Base-by-base conservation (phyloP, 2,797 vertebrate species). In the Odontamblyopus lacepedii region DNA sequence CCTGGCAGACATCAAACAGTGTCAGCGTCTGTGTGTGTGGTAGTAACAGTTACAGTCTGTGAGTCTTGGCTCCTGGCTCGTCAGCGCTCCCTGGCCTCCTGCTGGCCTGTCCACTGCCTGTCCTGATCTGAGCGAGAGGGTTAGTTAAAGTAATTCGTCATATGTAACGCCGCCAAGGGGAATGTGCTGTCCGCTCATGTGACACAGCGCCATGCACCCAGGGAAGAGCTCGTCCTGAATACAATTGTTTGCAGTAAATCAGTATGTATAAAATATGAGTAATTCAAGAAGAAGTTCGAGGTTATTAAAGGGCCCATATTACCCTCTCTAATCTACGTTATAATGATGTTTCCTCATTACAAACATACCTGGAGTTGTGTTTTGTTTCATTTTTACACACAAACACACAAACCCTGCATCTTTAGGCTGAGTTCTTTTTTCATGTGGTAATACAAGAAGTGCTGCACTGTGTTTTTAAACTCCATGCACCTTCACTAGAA, bases 111-210 rank as follows among this genome's bases (percentile, higher is more conserved):
- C 70, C 32, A n/a, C 71, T 69, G 82, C 75, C 70, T 79, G 74
- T 78, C 74, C 78, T 72, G 80, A 83, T 57, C 59, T 32, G 27
- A 57, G 53, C 65, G 55, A 68, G 53, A 30, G 69, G 76, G 74
- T 84, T 84, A 81, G 80, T 84, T 82, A 80, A 78, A 88, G 80
- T 83, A 70, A 90, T 84, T 84, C 19, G 48, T 89, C 82, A 87
- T 77, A 88, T 84, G 81, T 77, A 81, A 82, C 77, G n/a, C 63
- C 1, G 83, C 78, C 85, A 69, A 27, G 72, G 72, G 78, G 79
- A 69, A 76, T 3, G 67, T 63, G 75, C 32, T 75, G 79, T 73
- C 79, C 66, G 81, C 80, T 78, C 73, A 23, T 50, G 63, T 74
- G 75, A 78, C 75, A 67, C 69, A 72, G 84, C 53, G 41, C 48